A percentile compares a stretch with the other conserved stretches of the same genome.
Evolutionary conservation across 1,140 invertebrate species (phyloP).

Genomic region (Aphaenogaster ashmeadi): DNA sequence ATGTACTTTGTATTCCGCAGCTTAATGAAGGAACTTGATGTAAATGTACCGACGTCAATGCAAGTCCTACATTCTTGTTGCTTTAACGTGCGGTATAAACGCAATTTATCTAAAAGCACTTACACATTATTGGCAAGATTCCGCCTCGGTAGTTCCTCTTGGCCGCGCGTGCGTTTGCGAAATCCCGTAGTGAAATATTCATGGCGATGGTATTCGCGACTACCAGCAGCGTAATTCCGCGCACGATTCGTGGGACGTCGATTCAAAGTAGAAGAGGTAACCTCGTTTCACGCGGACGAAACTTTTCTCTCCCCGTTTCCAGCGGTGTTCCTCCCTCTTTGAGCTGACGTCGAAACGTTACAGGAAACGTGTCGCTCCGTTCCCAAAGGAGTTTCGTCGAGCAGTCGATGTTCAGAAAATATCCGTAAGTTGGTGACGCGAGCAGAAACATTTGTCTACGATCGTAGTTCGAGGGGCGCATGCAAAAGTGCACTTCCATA

Average conservation of each 20-base stretch:
- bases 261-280: conserved; percentile 72
- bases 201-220: conserved; percentile 67
- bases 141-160: conserved; percentile 39
- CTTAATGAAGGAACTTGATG: conserved; percentile 52
- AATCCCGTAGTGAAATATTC: conserved; percentile 69
- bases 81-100: conserved; percentile 57
- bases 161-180: conserved; percentile 51
- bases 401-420: conserved; percentile 61
- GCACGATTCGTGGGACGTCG: conserved; percentile 66
- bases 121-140: conserved; percentile 68
- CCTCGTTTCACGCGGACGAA: conserved; percentile 71
- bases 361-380: conserved; percentile 59
- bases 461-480: conserved; percentile 34
- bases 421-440: conserved; percentile 55
- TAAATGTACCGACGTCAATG: conserved; percentile 7
- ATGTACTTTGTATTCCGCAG: conserved; percentile 14
- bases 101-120: conserved; percentile 75
- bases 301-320: conserved; percentile 64
- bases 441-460: conserved; percentile 46
- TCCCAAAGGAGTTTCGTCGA: conserved; percentile 60
- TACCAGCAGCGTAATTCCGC: conserved; percentile 66
- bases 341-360: conserved; percentile 60
- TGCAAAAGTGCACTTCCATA: conserved; percentile 4
- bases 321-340: conserved; percentile 39
- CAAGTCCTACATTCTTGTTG: conserved; percentile 37